Conservation (phyloP, 2,888 invertebrate genomes). For the Polyommatus iphigenia region DNA sequence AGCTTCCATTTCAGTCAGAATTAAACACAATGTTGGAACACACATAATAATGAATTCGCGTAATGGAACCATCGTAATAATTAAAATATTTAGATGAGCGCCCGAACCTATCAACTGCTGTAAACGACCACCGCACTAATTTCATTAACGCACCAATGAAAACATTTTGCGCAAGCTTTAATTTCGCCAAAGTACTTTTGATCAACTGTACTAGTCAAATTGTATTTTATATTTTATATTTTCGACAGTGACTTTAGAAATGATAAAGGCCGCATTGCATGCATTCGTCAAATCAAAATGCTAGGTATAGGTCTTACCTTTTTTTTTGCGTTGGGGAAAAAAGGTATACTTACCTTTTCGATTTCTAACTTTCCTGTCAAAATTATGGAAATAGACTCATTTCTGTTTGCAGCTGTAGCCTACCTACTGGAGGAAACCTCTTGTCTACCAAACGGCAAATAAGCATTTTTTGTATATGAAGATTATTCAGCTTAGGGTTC, state of each 20-base stretch:
- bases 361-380: too few species aligned
- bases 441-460: too few species aligned
- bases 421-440: too few species aligned
- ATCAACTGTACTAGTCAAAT: constrained; percentile 8
- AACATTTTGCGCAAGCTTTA: constrained; percentile 35
- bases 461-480: too few species aligned
- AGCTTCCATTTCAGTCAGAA: background rate
- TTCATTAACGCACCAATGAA: constrained; percentile 36
- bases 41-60: constrained; percentile 6
- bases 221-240: too few species aligned
- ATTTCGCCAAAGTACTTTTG: constrained; percentile 28
- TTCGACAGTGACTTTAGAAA: background rate
- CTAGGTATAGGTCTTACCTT: too few species aligned
- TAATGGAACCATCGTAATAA: background rate
- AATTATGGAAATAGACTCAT: too few species aligned
- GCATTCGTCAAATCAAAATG: too few species aligned
- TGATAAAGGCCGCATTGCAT: background rate
- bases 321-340: too few species aligned
- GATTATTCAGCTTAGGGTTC: too few species aligned
- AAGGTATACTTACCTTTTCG: too few species aligned
- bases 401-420: too few species aligned
- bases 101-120: constrained; percentile 31
- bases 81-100: constrained; percentile 32
- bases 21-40: background rate
- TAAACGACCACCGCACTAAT: constrained; percentile 36